Evolutionary conservation across 2,888 invertebrate species (phyloP), one percentile per base, ranked within the genome.

Genomic region (Megalurothrips usitatus): DNA sequence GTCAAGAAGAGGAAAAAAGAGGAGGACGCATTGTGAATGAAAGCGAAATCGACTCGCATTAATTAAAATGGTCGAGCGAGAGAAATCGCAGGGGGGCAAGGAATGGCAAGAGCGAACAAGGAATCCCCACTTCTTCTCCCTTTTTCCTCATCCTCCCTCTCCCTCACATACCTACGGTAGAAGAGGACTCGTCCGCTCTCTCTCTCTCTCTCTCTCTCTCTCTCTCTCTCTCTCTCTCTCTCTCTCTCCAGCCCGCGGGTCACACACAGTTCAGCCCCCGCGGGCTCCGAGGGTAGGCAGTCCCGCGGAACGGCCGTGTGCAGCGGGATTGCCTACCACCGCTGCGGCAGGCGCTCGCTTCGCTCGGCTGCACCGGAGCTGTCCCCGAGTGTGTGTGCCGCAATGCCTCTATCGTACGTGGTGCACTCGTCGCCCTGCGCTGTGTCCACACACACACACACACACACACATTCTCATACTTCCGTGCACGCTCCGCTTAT

Each of bases 21-120:
- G 6, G 34, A 43, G 6, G 34, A 43, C 34, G 34, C 34, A 43
- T 4, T 43, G 34, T 43, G 34, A 43, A 43, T 43, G 34, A 43
- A 43, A 43, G 34, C 34, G 34, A 58, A 58, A 58, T 4, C 58
- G 6, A 17, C 58, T 14, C 58, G 68, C 68, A 75, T 75, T 75
- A 75, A 75, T 75, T 75, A 75, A 75, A 75, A 26, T 75, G 68
- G 68, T 26, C 23, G 68, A 75, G 68, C 23, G 68, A 75, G 26
- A 75, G 68, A 26, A 58, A 58, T 58, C 58, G 58, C 58, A 43
- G 34, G 34, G 34, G 34, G 34, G 34, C 58, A 17, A 58, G 58
- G 58, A 58, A 58, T 58, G 58, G 58, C 58, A 58, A 19, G 58
- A 58, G 19, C 58, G 58, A 58, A 58, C 58, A 58, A 58, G 19